Base-by-base conservation (phyloP, 2,797 vertebrate species). In the Anableps anableps region DNA sequence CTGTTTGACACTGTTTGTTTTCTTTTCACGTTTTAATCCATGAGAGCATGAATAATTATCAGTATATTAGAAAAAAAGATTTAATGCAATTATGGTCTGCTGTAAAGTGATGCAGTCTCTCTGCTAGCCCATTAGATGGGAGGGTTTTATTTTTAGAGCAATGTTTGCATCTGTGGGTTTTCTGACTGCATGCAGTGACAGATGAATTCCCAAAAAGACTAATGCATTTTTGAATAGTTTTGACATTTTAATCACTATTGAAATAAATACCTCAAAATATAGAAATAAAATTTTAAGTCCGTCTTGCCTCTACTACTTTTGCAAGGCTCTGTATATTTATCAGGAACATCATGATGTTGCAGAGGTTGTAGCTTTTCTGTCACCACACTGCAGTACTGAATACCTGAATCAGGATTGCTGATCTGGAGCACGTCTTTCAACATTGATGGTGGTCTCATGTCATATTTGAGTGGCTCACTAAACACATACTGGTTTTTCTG, bases 341-440 rank as follows among this genome's bases (percentile, higher is more conserved):
- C 31, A 70, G 26, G 50, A 72, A 60, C 71, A 50, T 84, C 71
- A 72, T 82, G 72, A 75, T 75, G 64, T 58, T 73, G 31, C 62
- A 77, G 48, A 82, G 80, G 79, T 79, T 79, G 81, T 50, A 55
- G 53, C 36, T 75, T 80, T 83, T 83, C 50, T 55, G 77, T 78
- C 83, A 79, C 74, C 55, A 81, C 80, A 79, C 75, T 82, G 66
- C 83, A 86, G 70, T 78, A 78, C 76, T 78, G 77, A 82, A 82
- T 85, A 72, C 62, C 66, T 3, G 47, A 75, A 78, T 89, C 75
- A 78, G 80, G 75, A 80, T 73, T 51, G 75, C 84, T 76, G 77
- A 45, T 68, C 77, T 76, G 11, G 77, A 76, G 76, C 72, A 78
- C 48, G 83, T 80, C 68, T 17, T 71, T 43, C 66, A 76, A 68